phyloP scores from a whole-genome alignment of 2,797 vertebrate species.

The Telmatherina bonti region DNA sequence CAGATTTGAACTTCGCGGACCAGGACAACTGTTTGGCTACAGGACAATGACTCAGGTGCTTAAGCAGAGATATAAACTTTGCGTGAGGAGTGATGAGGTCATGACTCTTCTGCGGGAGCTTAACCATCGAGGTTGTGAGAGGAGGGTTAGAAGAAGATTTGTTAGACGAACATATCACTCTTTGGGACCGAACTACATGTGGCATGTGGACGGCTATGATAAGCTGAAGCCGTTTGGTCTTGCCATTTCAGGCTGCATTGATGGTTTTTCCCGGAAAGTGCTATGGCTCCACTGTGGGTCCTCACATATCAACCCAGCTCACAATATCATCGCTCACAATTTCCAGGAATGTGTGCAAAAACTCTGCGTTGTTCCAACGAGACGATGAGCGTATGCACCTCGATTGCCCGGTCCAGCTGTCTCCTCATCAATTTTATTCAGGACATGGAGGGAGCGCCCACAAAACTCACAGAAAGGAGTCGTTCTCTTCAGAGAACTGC shows the following conservation, averaged over 20 bases:
- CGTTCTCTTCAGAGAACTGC: too few relatives aligned
- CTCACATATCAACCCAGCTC: neutral
- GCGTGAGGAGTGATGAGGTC: neutral
- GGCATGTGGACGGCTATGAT: neutral
- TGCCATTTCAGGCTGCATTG: too few relatives aligned
- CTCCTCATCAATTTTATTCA: too few relatives aligned
- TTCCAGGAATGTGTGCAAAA: neutral
- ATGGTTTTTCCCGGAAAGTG: neutral
- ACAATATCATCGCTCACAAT: neutral
- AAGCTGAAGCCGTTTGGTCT: too few relatives aligned
- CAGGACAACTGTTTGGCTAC: too few relatives aligned
- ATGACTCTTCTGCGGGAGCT: too few relatives aligned
- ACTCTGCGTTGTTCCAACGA: constrained; percentile 1
- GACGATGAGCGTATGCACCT: constrained; percentile 8
- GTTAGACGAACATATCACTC: neutral
- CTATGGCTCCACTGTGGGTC: neutral
- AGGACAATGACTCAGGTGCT: too few relatives aligned
- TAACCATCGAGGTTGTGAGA: neutral
- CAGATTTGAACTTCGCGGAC: too few relatives aligned
- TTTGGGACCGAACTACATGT: neutral
- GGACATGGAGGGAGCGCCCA: too few relatives aligned
- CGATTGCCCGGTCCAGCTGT: too few relatives aligned
- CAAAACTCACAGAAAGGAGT: too few relatives aligned
- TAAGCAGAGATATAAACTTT: too few relatives aligned
- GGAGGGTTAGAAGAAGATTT: neutral